Base-by-base conservation (phyloP, 2,888 invertebrate species). In the Lasiommata megera region DNA sequence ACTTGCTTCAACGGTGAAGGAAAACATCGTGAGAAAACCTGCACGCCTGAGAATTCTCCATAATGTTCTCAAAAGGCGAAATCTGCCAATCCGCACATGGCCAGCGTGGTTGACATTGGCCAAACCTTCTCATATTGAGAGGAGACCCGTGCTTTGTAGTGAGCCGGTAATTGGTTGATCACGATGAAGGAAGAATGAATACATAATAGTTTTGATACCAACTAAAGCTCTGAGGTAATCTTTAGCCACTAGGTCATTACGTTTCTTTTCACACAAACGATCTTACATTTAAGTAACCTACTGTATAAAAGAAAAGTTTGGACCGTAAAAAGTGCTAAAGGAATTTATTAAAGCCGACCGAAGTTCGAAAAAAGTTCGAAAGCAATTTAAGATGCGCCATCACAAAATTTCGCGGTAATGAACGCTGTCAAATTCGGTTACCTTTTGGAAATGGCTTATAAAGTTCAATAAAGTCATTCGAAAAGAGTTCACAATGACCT, bases 301-400 rank as follows among this genome's bases (percentile, higher is more conserved):
- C 6, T 31, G 38, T 40, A 52, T 40, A 52, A 52, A 40, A 31
- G 52, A 29, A 51, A 51, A 40, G 46, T 37, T 41, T n/a, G n/a
- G 40, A 17, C n/a, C 31, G 40, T 34, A 52, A 52, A 52, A 52
- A 38, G 41, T 52, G 40, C 31, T 52, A 52, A 52, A 41, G 41
- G 17, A 52, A 52, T 52, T 41, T 52, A 52, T 52, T 52, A 52
- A 40, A 41, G 52, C 29, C 28, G 18, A 52, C 40, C 41, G 31
- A 41, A 41, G 31, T 52, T 52, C 41, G 16, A 41, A 41, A 40
- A 59, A 59, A 59, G 51, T 57, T 59, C 29, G 14, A n/a, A 56
- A 54, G 47, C 44, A 56, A 50, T 54, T 56, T 37, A 37, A 58
- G 56, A 62, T 56, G 54, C 51, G 16, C 36, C 51, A 51, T 56